A percentile compares a stretch with the other conserved stretches of the same genome.
Conservation (phyloP, 2,797 vertebrate genomes). For the Margarornis squamiger region DNA sequence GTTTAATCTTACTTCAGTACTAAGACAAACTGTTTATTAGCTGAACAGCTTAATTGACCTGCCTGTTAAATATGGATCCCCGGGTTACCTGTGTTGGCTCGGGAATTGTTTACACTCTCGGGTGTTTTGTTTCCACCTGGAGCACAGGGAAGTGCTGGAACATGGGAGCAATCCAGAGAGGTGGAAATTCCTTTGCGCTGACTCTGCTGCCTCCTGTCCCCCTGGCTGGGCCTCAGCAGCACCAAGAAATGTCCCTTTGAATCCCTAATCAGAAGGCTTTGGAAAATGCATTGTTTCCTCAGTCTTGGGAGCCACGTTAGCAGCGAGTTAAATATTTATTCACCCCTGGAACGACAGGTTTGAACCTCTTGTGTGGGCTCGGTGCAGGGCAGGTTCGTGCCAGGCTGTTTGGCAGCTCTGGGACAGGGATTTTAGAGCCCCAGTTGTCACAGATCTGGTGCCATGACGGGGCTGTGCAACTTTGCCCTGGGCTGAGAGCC, state of each 20-base stretch:
- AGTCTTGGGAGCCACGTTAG: not conserved
- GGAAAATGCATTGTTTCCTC: constrained; percentile 26
- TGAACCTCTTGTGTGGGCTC: not conserved
- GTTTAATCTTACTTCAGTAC: not conserved
- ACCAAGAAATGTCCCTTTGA: constrained; percentile 29
- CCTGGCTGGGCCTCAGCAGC: constrained; percentile 41
- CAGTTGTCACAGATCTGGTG: too few relatives aligned
- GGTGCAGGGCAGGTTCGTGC: accelerated
- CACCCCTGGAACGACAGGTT: not conserved
- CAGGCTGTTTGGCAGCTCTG: not conserved
- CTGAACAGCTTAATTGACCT: not conserved
- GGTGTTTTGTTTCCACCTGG: constrained; percentile 28
- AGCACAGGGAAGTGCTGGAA: constrained; percentile 9
- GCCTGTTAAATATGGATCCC: not conserved
- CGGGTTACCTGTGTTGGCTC: not conserved
- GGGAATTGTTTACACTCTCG: not conserved
- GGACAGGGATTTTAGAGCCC: not conserved
- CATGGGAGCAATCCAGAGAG: not conserved
- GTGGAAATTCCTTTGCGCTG: constrained; percentile 37
- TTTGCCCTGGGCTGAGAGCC: not conserved
- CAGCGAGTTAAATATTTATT: constrained; percentile 57
- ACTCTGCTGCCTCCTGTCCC: not conserved
- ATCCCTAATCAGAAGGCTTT: constrained; percentile 24
- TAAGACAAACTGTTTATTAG: not conserved
- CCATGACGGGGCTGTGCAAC: too few relatives aligned